A percentile compares a stretch with the other conserved stretches of the same genome.
These are phyloP conservation scores for Acrocephalus scirpaceus DNA, from an alignment of 2,797 vertebrate genomes.

Conservation along the genomic window DNA sequence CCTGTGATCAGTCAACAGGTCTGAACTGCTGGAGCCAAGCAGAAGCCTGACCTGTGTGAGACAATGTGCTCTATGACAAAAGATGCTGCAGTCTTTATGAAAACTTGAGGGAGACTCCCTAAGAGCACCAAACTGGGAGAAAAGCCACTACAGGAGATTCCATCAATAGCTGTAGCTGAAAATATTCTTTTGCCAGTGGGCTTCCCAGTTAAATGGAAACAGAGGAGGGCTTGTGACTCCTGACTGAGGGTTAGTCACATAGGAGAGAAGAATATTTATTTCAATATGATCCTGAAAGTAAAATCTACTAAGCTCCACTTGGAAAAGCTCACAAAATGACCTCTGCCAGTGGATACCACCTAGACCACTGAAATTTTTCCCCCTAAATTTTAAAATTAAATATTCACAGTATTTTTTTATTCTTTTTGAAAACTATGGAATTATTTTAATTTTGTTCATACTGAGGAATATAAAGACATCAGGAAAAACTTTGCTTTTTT, in stretches of 20 bases:
- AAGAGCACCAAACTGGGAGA: neutral
- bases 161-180: neutral
- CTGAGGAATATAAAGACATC: neutral
- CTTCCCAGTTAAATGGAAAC: neutral
- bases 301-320: neutral
- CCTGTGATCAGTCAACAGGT: neutral
- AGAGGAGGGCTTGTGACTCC: neutral
- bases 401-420: neutral
- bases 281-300: neutral
- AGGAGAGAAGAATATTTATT: neutral
- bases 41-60: neutral
- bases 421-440: neutral
- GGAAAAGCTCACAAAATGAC: neutral
- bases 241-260: neutral
- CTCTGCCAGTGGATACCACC: neutral
- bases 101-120: neutral
- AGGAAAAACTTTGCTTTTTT: neutral
- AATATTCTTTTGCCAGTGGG: neutral
- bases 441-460: neutral
- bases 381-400: neutral
- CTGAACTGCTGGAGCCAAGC: neutral
- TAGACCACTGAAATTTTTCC: neutral
- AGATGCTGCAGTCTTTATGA: neutral
- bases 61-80: neutral
- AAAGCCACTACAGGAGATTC: neutral